phyloP scores from a whole-genome alignment of 2,888 invertebrate genomes.

The Liodrosophila aerea region DNA sequence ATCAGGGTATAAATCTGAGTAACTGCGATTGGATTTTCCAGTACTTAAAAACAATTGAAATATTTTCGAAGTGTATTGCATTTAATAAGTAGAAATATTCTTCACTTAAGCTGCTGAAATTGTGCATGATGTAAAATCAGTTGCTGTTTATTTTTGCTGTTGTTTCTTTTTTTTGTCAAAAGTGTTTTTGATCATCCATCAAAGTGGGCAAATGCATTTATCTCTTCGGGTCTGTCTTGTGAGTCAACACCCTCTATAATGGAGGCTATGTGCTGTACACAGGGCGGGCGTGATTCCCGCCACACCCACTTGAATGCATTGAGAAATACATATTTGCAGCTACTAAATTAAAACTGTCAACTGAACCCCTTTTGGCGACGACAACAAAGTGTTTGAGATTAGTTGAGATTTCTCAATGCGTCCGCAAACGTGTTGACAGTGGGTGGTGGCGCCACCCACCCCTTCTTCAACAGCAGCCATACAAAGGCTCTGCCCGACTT shows the following conservation, averaged over 20 bases:
- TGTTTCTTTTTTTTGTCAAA: too few species aligned
- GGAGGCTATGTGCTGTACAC: slow-evolving; percentile 7
- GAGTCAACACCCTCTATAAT: too few species aligned
- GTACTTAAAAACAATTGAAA: too few species aligned
- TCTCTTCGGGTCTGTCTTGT: too few species aligned
- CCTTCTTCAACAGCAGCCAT: slow-evolving; percentile 69
- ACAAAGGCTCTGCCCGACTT: slow-evolving; percentile 37
- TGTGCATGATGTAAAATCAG: slow-evolving; percentile 3
- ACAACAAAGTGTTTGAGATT: slow-evolving; percentile 71
- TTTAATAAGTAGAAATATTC: background rate
- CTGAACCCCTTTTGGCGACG: slow-evolving; percentile 7
- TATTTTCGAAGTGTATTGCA: background rate
- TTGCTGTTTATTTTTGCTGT: slow-evolving; percentile 33
- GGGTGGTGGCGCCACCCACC: background rate
- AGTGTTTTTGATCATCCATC: slow-evolving; percentile 32
- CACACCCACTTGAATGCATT: slow-evolving; percentile 40
- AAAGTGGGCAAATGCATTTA: slow-evolving; percentile 39
- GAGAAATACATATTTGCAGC: slow-evolving; percentile 59
- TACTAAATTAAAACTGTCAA: slow-evolving; percentile 65
- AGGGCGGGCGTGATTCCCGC: background rate
- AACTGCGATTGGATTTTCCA: slow-evolving; percentile 1
- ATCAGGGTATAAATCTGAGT: background rate
- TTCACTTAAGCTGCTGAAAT: background rate
- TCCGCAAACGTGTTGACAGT: slow-evolving; percentile 47
- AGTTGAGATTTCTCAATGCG: slow-evolving; percentile 71